A percentile compares a stretch with the other conserved stretches of the same genome.
Evolutionary conservation across 2,113 vertebrate species (phyloP).

Genomic region (Amblyopsis rosae): DNA sequence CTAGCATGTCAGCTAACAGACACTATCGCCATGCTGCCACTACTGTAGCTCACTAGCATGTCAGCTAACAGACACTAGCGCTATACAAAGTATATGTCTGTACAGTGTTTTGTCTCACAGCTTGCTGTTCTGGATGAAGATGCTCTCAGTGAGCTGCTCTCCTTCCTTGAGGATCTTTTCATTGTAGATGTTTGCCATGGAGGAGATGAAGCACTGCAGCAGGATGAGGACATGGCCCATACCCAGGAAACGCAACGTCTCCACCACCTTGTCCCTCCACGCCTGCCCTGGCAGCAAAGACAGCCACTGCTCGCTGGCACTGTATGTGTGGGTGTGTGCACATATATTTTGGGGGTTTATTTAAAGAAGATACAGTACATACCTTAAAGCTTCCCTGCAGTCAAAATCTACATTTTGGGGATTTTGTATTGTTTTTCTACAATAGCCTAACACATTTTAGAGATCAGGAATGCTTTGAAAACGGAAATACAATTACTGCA

Average conservation of each 20-base stretch:
- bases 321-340: constrained; percentile 12
- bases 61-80: too few species aligned
- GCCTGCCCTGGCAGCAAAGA: constrained; percentile 66
- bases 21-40: too few species aligned
- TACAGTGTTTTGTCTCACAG: constrained; percentile 71
- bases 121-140: constrained; percentile 95
- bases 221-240: constrained; percentile 89
- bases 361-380: too few species aligned
- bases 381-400: too few species aligned
- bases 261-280: constrained; percentile 80
- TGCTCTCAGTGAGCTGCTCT: constrained; percentile 87
- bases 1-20: too few species aligned
- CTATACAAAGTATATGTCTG: background rate
- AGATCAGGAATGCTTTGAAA: too few species aligned
- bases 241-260: constrained; percentile 78
- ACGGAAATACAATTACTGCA: too few species aligned
- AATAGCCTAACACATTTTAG: too few species aligned
- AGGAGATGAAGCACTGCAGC: constrained; percentile 91
- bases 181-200: constrained; percentile 97
- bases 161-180: constrained; percentile 98
- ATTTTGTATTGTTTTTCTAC: too few species aligned
- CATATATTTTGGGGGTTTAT: too few species aligned
- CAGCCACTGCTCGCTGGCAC: constrained; percentile 42
- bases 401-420: too few species aligned
- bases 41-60: too few species aligned